Conservation (phyloP, 2,113 vertebrate genomes). For the Trichechus manatus region DNA sequence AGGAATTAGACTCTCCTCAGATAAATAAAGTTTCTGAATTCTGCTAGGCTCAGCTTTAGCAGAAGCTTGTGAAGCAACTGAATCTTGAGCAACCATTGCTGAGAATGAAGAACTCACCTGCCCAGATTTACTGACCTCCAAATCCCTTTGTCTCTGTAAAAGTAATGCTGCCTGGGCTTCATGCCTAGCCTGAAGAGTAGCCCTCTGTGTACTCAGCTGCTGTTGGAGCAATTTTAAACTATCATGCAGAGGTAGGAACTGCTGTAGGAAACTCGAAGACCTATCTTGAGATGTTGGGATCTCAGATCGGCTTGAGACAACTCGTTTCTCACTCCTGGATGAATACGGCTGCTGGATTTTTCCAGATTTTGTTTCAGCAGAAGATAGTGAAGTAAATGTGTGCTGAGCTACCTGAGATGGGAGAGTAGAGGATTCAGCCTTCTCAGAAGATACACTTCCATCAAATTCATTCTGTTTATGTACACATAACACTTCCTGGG, state of each 20-base stretch:
- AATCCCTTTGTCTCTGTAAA: constrained; percentile 75
- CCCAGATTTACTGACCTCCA: constrained; percentile 73
- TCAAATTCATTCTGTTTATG: constrained; percentile 82
- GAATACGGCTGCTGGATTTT: constrained; percentile 46
- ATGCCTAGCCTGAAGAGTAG: constrained; percentile 83
- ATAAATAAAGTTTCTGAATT: constrained; percentile 28
- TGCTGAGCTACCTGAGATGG: constrained; percentile 49
- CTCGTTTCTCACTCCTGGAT: background rate
- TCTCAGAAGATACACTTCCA: constrained; percentile 72
- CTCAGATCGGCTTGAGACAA: constrained; percentile 76
- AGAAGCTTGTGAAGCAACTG: background rate
- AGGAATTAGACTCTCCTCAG: constrained; percentile 16
- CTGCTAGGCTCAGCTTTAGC: constrained; percentile 19
- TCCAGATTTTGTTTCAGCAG: constrained; percentile 10
- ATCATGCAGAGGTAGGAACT: constrained; percentile 51
- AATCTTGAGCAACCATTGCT: background rate
- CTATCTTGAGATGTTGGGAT: constrained; percentile 76
- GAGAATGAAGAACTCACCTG: constrained; percentile 5
- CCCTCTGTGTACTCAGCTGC: constrained; percentile 82
- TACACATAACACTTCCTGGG: constrained; percentile 85
- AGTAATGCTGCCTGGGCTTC: constrained; percentile 84
- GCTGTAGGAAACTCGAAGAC: constrained; percentile 74
- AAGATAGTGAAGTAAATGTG: background rate
- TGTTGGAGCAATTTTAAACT: constrained; percentile 85
- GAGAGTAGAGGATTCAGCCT: background rate